Evolutionary conservation across 2,797 vertebrate species (phyloP).

Genomic region (Otolemur crassicaudatus): DNA sequence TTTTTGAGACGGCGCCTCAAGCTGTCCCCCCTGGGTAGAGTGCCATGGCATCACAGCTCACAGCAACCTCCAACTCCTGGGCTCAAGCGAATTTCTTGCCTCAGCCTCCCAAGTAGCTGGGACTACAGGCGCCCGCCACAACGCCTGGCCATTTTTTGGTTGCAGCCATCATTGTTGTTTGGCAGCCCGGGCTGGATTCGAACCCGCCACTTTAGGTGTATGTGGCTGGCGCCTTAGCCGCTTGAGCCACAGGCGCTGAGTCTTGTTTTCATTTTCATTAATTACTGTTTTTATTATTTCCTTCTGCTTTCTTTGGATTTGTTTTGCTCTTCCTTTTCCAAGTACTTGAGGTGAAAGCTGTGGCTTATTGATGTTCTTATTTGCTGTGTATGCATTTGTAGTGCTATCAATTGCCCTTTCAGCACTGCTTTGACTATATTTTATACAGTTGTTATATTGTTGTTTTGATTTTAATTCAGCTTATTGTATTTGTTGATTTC

Average conservation of each 20-base stretch:
- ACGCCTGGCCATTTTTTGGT: too few relatives aligned
- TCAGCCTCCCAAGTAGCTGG: too few relatives aligned
- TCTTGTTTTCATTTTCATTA: background rate
- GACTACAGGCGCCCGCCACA: too few relatives aligned
- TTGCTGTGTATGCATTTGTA: background rate
- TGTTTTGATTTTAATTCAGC: background rate
- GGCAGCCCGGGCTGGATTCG: too few relatives aligned
- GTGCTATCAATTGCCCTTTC: background rate
- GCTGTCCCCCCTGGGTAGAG: too few relatives aligned
- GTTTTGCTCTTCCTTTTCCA: background rate
- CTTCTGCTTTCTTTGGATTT: background rate
- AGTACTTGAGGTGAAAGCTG: background rate
- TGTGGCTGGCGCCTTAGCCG: too few relatives aligned
- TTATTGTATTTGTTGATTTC: conserved; percentile 2
- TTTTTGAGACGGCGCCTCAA: too few relatives aligned
- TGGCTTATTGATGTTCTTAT: background rate
- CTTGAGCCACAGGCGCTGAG: background rate
- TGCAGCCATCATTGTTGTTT: too few relatives aligned
- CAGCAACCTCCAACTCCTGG: too few relatives aligned
- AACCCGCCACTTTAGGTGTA: too few relatives aligned
- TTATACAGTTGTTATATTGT: background rate
- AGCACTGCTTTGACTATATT: background rate
- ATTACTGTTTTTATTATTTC: background rate
- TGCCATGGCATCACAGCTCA: too few relatives aligned
- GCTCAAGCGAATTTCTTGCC: too few relatives aligned